Evolutionary conservation across 2,888 invertebrate genomes (phyloP).

Genomic region (Clostera curtula): DNA sequence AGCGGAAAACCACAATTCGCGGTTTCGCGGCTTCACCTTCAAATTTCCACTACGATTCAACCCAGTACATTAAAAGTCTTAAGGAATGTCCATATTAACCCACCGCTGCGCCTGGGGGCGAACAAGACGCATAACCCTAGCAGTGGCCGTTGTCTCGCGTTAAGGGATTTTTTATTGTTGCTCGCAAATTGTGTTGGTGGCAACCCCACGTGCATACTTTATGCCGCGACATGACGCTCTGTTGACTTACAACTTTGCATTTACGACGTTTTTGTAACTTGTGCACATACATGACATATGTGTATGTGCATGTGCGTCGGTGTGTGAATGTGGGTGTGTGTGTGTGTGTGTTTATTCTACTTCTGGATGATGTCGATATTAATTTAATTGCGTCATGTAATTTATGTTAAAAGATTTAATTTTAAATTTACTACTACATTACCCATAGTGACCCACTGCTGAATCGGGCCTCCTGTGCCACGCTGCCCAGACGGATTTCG

Average conservation of each 20-base stretch:
- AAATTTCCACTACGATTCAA: constrained; percentile 3
- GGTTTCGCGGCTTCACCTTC: too few relatives aligned
- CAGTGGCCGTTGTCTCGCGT: constrained; percentile 58
- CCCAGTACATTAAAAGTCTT: background rate
- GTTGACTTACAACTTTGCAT: constrained; percentile 8
- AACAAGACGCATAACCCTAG: constrained; percentile 67
- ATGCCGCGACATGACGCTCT: constrained; percentile 33
- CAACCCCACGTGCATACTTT: constrained; percentile 63
- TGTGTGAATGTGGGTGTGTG: too few relatives aligned
- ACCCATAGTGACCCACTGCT: too few relatives aligned
- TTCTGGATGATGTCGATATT: too few relatives aligned
- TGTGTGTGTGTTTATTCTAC: too few relatives aligned
- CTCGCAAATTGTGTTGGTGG: constrained; percentile 59
- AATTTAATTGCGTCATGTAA: too few relatives aligned
- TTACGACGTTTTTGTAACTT: constrained; percentile 4
- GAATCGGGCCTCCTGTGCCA: too few relatives aligned
- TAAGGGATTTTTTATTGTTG: constrained; percentile 75
- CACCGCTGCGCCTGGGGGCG: constrained; percentile 44
- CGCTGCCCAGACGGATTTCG: too few relatives aligned
- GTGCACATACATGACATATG: background rate
- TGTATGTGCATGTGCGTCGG: too few relatives aligned
- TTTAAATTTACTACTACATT: too few relatives aligned
- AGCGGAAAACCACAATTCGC: too few relatives aligned
- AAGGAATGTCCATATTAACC: constrained; percentile 34
- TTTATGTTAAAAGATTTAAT: too few relatives aligned